A percentile compares a stretch with the other conserved stretches of the same genome.
These are phyloP conservation scores for Eira barbara DNA, from an alignment of 2,113 vertebrate genomes.

Conservation along the genomic window DNA sequence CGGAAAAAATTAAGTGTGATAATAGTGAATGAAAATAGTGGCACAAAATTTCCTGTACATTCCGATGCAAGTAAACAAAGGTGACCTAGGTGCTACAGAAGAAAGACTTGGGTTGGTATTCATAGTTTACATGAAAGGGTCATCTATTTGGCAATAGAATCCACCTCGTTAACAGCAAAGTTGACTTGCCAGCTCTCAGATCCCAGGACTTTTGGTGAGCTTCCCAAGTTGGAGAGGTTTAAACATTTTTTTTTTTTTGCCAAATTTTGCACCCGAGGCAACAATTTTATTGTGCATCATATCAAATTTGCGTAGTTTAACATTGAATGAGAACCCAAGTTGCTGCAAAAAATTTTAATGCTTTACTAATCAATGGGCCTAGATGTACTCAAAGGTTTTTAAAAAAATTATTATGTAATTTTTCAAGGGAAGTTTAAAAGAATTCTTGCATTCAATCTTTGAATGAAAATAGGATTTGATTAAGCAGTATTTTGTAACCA, in stretches of 20 bases:
- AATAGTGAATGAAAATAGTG: background rate
- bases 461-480: constrained; percentile 24
- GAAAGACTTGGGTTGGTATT: background rate
- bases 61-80: constrained; percentile 17
- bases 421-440: background rate
- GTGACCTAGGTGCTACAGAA: background rate
- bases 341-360: background rate
- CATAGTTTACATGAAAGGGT: background rate
- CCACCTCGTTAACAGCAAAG: background rate
- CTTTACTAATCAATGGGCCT: background rate
- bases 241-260: background rate
- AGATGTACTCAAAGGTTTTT: background rate
- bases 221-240: background rate
- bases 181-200: background rate
- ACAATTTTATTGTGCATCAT: constrained; percentile 27
- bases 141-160: background rate
- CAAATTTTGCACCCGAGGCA: background rate
- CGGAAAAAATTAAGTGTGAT: background rate
- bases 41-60: background rate
- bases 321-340: constrained; percentile 17
- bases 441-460: background rate
- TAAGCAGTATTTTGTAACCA: background rate
- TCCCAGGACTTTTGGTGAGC: background rate
- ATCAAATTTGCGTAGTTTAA: background rate
- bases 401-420: background rate